Evolutionary conservation across 2,888 invertebrate genomes (phyloP).

Genomic region (Halictus quadricinctus): DNA sequence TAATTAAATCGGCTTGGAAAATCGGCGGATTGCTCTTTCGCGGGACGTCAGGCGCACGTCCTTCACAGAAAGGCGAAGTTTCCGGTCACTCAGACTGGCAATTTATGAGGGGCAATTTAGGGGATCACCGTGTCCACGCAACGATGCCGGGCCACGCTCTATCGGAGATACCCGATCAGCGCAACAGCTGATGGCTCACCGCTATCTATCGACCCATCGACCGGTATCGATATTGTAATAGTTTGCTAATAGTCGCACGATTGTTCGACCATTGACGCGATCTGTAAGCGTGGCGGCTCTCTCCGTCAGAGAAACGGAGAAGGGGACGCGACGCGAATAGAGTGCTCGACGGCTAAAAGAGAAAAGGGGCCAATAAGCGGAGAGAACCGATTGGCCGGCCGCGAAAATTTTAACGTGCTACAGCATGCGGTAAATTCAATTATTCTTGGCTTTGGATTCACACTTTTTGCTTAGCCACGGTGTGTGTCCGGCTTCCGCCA

Average conservation of each 20-base stretch:
- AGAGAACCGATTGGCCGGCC: conserved; percentile 54
- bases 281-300: conserved; percentile 60
- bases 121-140: conserved; percentile 53
- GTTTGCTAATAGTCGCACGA: conserved; percentile 76
- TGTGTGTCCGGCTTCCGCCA: not conserved
- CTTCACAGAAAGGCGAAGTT: conserved; percentile 32
- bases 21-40: conserved; percentile 16
- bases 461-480: conserved; percentile 62
- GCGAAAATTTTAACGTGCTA: conserved; percentile 65
- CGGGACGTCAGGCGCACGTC: conserved; percentile 20
- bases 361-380: conserved; percentile 43
- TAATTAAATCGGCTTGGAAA: conserved; percentile 23
- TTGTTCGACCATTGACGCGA: conserved; percentile 71
- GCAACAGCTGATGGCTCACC: conserved; percentile 76
- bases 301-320: conserved; percentile 19
- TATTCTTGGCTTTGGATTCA: conserved; percentile 64
- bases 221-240: conserved; percentile 74
- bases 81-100: conserved; percentile 38
- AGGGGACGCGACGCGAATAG: conserved; percentile 9
- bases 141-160: conserved; percentile 52
- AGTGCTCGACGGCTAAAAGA: conserved; percentile 4
- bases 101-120: conserved; percentile 66
- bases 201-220: conserved; percentile 74
- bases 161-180: conserved; percentile 70
- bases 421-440: conserved; percentile 69